phyloP scores from a whole-genome alignment of 2,113 vertebrate species.

The Seriola rivoliana region DNA sequence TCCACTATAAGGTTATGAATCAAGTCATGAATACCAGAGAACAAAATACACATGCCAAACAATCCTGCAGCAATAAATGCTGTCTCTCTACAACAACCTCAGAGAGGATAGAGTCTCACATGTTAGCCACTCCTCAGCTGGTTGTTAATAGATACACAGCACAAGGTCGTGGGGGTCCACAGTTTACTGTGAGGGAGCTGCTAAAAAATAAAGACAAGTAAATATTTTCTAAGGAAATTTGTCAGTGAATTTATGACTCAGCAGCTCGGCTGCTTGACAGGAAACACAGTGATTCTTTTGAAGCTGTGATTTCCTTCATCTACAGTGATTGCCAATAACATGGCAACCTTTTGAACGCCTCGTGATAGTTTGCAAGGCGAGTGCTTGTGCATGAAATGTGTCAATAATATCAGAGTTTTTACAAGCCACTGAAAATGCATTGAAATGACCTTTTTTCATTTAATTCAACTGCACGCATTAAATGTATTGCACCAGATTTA shows the following conservation, averaged over 20 bases:
- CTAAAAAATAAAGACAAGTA: neutral
- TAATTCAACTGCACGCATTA: neutral
- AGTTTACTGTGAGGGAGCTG: neutral
- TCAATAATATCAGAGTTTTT: neutral
- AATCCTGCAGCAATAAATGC: neutral
- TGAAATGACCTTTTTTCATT: neutral
- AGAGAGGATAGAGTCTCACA: neutral
- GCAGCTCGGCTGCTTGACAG: neutral
- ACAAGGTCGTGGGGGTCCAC: neutral
- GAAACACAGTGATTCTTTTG: neutral
- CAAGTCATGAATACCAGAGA: neutral
- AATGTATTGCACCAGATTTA: neutral
- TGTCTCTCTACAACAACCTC: neutral
- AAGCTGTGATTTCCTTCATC: neutral
- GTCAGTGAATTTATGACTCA: neutral
- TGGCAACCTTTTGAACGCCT: neutral
- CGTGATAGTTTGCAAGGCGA: neutral
- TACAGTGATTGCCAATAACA: neutral
- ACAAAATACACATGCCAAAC: neutral
- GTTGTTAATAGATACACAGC: neutral
- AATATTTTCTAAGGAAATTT: neutral
- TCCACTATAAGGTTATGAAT: neutral
- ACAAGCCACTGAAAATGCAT: neutral
- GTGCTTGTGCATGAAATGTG: neutral
- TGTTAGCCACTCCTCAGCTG: conserved; percentile 3